phyloP scores from a whole-genome alignment of 1,140 invertebrate species.

The Drepana arcuata region DNA sequence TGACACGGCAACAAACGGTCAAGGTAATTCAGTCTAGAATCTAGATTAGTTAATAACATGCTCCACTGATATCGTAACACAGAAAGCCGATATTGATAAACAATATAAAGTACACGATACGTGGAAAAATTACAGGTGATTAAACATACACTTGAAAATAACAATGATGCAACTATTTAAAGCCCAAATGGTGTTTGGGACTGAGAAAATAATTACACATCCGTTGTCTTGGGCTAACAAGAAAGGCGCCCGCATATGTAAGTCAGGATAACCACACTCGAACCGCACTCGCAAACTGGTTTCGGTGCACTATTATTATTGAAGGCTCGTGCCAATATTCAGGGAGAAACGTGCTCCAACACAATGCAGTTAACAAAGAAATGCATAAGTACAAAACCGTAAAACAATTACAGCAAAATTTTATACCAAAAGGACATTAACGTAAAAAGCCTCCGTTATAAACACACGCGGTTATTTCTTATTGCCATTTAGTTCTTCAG shows the following conservation, averaged over 20 bases:
- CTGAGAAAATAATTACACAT: too few species aligned
- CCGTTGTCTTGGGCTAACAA: too few species aligned
- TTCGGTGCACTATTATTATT: slow-evolving; percentile 70
- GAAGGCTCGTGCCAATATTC: slow-evolving; percentile 67
- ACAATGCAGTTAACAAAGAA: slow-evolving; percentile 49
- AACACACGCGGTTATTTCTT: slow-evolving; percentile 46
- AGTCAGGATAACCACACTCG: slow-evolving; percentile 60
- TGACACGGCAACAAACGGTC: slow-evolving; percentile 37
- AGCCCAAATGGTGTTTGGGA: too few species aligned
- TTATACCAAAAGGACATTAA: slow-evolving; percentile 69
- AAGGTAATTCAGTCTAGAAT: slow-evolving; percentile 40
- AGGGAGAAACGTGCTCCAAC: slow-evolving; percentile 48
- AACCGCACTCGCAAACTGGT: slow-evolving; percentile 67
- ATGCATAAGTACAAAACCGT: slow-evolving; percentile 30
- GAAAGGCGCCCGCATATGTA: slow-evolving; percentile 57
- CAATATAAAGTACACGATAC: neutral
- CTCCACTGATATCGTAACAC: neutral
- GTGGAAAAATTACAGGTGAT: neutral
- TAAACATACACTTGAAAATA: too few species aligned
- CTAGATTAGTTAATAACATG: neutral
- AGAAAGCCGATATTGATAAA: neutral
- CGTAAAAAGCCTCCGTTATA: slow-evolving; percentile 41
- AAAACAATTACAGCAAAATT: slow-evolving; percentile 36
- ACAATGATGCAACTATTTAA: too few species aligned
- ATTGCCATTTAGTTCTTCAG: slow-evolving; percentile 26